phyloP scores from a whole-genome alignment of 2,113 vertebrate genomes.

The Etheostoma spectabile region DNA sequence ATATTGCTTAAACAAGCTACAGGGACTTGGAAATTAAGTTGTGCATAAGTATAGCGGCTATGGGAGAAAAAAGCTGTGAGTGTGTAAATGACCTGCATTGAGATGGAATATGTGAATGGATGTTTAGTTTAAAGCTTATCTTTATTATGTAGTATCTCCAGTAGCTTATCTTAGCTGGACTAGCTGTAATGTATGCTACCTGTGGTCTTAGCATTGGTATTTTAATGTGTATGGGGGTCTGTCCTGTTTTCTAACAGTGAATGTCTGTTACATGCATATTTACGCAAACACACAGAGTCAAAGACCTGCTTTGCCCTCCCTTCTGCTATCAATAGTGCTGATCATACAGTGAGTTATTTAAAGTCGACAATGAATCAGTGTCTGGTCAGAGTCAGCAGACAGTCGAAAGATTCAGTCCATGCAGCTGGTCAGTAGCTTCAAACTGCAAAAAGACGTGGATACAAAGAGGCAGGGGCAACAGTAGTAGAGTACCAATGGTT shows the following conservation, averaged over 20 bases:
- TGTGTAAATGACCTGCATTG: background rate
- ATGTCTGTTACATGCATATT: conserved; percentile 6
- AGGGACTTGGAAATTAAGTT: background rate
- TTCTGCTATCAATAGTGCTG: conserved; percentile 25
- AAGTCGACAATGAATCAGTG: conserved; percentile 52
- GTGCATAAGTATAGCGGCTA: background rate
- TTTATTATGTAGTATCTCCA: background rate
- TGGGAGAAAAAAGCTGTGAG: background rate
- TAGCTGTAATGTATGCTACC: background rate
- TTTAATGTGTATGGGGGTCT: background rate
- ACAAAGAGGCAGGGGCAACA: conserved; percentile 31
- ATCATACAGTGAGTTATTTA: conserved; percentile 33
- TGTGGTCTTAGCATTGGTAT: background rate
- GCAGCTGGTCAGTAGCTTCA: conserved; percentile 58
- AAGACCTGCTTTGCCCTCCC: conserved; percentile 17
- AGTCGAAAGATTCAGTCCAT: conserved; percentile 13
- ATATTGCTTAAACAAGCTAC: background rate
- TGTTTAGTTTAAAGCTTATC: background rate
- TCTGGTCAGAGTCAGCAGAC: conserved; percentile 27
- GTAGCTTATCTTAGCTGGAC: conserved; percentile 3
- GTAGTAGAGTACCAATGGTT: background rate
- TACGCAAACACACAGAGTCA: conserved; percentile 1
- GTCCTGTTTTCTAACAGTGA: background rate
- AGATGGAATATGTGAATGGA: background rate
- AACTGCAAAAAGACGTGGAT: conserved; percentile 26